A percentile compares a stretch with the other conserved stretches of the same genome.
These are phyloP conservation scores for Australoheros facetus DNA, from an alignment of 2,797 vertebrate species.

Conservation along the genomic window DNA sequence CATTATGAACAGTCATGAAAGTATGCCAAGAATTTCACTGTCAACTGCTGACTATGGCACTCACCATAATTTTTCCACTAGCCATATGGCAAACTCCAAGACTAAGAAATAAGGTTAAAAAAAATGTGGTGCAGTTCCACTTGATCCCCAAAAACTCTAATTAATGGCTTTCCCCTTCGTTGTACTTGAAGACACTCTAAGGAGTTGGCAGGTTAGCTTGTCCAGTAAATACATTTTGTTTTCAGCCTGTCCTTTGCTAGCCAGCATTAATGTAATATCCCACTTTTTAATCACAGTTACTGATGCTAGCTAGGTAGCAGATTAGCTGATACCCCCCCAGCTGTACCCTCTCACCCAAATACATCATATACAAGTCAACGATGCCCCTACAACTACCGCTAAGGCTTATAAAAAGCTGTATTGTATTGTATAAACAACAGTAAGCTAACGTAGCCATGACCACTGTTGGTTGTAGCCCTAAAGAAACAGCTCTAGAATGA, in stretches of 20 bases:
- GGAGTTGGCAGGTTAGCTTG: no score
- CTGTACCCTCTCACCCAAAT: neutral
- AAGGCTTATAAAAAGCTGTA: neutral
- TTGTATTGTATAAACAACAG: neutral
- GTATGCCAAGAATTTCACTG: fast-evolving
- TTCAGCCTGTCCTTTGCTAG: neutral
- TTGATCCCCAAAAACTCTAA: neutral
- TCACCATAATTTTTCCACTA: neutral
- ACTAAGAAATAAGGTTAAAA: neutral
- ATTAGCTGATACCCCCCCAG: neutral
- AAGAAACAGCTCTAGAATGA: neutral
- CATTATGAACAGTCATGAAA: neutral
- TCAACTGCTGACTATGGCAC: neutral
- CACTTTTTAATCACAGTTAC: no score
- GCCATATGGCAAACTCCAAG: neutral
- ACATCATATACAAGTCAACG: neutral
- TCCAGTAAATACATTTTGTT: neutral
- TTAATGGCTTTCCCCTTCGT: neutral
- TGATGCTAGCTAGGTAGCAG: neutral
- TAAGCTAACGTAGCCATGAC: neutral
- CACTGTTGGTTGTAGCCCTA: neutral
- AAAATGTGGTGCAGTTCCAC: neutral
- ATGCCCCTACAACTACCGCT: neutral
- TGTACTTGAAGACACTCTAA: no score
- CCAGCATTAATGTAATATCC: neutral